These are phyloP conservation scores for Plectus sambesii DNA, from an alignment of 1,140 invertebrate genomes.

Conservation along the genomic window DNA sequence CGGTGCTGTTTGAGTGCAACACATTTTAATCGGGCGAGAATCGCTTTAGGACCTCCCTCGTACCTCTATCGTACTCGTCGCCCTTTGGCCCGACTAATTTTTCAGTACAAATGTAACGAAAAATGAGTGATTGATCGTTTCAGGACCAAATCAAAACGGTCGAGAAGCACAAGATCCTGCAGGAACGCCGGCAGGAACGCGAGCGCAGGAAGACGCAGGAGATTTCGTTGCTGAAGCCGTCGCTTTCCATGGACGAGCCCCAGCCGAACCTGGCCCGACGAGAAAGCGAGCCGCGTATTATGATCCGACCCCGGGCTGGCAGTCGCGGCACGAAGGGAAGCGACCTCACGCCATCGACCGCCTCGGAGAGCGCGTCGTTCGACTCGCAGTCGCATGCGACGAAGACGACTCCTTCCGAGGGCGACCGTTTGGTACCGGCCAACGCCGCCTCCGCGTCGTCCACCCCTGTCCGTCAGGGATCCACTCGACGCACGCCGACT, in stretches of 20 bases:
- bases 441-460: slow-evolving; percentile 2
- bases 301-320: not conserved
- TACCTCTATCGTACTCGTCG: too few relatives aligned
- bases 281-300: slow-evolving; percentile 9
- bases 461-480: too few relatives aligned
- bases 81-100: too few relatives aligned
- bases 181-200: slow-evolving; percentile 60
- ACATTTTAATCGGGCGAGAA: too few relatives aligned
- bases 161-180: slow-evolving; percentile 72
- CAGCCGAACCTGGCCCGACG: slow-evolving; percentile 22
- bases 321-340: not conserved
- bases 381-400: slow-evolving; percentile 7
- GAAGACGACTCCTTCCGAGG: slow-evolving; percentile 5
- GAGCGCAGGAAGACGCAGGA: slow-evolving; percentile 55
- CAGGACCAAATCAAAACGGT: slow-evolving; percentile 64
- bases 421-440: slow-evolving; percentile 7
- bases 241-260: slow-evolving; percentile 24
- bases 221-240: slow-evolving; percentile 44
- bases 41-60: too few relatives aligned
- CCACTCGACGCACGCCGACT: slow-evolving; percentile 77
- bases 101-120: too few relatives aligned
- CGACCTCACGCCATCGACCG: not conserved
- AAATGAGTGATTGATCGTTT: too few relatives aligned
- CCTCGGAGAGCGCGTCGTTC: slow-evolving; percentile 1
- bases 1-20: too few relatives aligned